Evolutionary conservation across 1,140 invertebrate species (phyloP).

Genomic region (Diuraphis noxia): DNA sequence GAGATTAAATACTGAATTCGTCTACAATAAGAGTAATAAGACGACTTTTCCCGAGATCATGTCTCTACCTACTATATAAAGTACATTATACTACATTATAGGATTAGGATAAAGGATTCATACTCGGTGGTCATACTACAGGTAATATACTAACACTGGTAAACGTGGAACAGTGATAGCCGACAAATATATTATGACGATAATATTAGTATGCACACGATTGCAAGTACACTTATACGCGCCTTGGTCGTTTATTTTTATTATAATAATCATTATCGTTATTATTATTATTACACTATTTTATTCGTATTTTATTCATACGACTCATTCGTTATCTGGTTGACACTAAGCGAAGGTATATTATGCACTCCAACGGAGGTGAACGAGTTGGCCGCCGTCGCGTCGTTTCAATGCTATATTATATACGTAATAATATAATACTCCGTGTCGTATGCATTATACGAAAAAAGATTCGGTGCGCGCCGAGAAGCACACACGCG

Average conservation of each 20-base stretch:
- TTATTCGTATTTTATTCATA: conserved; percentile 38
- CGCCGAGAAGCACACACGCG: neutral
- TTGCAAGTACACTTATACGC: neutral
- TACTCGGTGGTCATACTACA: neutral
- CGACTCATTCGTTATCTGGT: conserved; percentile 33
- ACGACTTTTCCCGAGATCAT: neutral
- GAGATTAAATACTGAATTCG: neutral
- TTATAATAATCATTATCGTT: neutral
- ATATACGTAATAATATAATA: neutral
- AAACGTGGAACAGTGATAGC: neutral
- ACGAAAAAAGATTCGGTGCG: conserved; percentile 12
- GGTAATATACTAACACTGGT: neutral
- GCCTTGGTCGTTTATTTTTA: neutral
- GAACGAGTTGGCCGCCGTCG: neutral
- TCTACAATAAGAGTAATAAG: too few relatives aligned
- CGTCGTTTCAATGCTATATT: conserved; percentile 10
- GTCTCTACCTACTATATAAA: too few relatives aligned
- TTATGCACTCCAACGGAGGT: conserved; percentile 17
- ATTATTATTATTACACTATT: conserved; percentile 18
- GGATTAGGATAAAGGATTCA: neutral
- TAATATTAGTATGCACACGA: conserved; percentile 3
- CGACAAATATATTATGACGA: neutral
- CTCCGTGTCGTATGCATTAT: neutral
- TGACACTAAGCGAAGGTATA: conserved; percentile 14
- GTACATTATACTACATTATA: neutral